phyloP scores from a whole-genome alignment of 35 echinoderm and acorn worm species.

The Eucidaris tribuloides region DNA sequence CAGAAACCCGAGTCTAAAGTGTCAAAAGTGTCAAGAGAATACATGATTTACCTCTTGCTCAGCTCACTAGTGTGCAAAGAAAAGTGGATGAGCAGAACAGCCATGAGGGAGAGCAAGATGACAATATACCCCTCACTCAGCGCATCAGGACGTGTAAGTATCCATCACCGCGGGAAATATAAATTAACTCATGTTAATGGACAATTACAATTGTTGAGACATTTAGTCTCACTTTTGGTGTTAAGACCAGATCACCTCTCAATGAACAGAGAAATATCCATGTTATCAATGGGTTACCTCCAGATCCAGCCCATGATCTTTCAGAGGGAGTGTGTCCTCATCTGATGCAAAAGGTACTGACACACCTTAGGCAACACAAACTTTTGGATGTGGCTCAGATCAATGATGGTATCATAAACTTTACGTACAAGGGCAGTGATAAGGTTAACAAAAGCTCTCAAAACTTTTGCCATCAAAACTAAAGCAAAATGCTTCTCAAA shows the following conservation, averaged over 20 bases:
- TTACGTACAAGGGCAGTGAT: not conserved
- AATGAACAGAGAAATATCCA: constrained; percentile 32
- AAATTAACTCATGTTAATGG: too few species aligned
- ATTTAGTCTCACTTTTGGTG: too few species aligned
- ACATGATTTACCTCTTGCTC: too few species aligned
- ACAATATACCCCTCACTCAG: too few species aligned
- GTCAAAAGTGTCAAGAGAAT: too few species aligned
- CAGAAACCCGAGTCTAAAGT: too few species aligned
- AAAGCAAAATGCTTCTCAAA: not conserved
- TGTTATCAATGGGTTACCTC: constrained; percentile 29
- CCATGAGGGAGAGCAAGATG: too few species aligned
- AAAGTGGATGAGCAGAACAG: too few species aligned
- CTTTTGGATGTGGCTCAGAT: not conserved
- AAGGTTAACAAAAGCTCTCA: not conserved
- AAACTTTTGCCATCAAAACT: not conserved
- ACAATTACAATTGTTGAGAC: too few species aligned
- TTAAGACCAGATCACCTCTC: constrained; percentile 1
- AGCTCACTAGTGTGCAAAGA: too few species aligned
- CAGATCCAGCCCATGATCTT: constrained; percentile 42
- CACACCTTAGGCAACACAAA: not conserved
- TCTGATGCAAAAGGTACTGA: not conserved
- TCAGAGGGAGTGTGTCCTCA: constrained; percentile 35
- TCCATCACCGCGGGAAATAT: too few species aligned
- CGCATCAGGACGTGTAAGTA: too few species aligned
- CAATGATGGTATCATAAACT: not conserved